phyloP scores from a whole-genome alignment of 1,140 invertebrate species.

The Onthophagus taurus region DNA sequence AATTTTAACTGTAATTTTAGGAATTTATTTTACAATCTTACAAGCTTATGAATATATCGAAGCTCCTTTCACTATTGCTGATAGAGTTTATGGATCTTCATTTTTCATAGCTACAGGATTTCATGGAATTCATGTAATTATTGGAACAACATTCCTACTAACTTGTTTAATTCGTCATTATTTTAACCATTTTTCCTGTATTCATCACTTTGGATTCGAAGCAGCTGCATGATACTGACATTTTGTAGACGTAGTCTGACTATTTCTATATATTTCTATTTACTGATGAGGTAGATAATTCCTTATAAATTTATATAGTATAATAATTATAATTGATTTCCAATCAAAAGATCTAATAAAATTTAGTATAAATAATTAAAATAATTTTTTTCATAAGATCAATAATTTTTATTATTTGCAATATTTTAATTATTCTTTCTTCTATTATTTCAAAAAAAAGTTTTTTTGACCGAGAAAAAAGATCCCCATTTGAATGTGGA shows the following conservation, averaged over 20 bases:
- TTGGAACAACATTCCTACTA: conserved; percentile 54
- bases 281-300: conserved; percentile 44
- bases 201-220: conserved; percentile 61
- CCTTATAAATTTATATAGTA: conserved; percentile 31
- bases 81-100: conserved; percentile 53
- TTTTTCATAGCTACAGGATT: conserved; percentile 67
- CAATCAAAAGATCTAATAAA: neutral
- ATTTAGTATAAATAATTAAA: neutral
- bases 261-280: conserved; percentile 57
- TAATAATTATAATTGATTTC: conserved; percentile 4
- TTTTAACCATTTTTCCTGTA: conserved; percentile 46
- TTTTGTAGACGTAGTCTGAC: conserved; percentile 64
- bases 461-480: conserved; percentile 44
- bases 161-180: conserved; percentile 44
- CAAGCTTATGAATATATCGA: conserved; percentile 40
- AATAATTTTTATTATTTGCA: conserved; percentile 36
- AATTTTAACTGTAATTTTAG: conserved; percentile 42
- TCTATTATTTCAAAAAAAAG: conserved; percentile 44
- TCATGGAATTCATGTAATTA: conserved; percentile 61
- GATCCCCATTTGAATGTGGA: conserved; percentile 48
- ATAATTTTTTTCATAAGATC: too few relatives aligned
- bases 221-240: conserved; percentile 63
- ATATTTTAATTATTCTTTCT: conserved; percentile 40
- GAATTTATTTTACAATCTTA: conserved; percentile 37
- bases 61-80: conserved; percentile 45